A percentile compares a stretch with the other conserved stretches of the same genome.
Evolutionary conservation across 2,113 vertebrate species (phyloP).

Genomic region (Hippopotamus amphibius): DNA sequence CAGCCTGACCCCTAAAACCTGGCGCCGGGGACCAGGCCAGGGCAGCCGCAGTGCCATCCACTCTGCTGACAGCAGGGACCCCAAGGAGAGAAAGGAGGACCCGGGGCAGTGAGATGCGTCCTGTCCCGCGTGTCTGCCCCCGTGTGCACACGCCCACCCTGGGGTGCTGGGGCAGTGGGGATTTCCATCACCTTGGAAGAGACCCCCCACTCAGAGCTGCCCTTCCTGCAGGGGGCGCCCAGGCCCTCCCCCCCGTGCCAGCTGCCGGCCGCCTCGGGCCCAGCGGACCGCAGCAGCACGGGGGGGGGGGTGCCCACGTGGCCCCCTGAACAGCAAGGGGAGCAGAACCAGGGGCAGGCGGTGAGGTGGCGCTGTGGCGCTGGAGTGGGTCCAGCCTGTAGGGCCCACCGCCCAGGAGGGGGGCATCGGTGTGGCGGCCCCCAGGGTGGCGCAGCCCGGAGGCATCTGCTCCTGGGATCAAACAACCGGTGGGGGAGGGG

Average conservation of each 20-base stretch:
- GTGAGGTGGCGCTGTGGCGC: no score
- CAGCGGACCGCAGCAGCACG: neutral
- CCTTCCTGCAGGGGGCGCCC: neutral
- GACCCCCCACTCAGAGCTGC: neutral
- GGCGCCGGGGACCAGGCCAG: neutral
- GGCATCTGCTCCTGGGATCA: neutral
- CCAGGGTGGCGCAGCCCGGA: neutral
- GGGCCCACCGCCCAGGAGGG: fast-evolving
- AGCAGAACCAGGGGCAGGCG: no score
- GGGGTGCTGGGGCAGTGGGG: neutral
- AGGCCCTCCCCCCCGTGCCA: fast-evolving
- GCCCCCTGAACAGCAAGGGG: neutral
- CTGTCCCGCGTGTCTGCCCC: no score
- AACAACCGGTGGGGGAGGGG: no score
- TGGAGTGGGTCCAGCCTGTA: no score
- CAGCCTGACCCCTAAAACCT: neutral
- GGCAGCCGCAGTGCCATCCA: fast-evolving
- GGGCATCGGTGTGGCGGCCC: fast-evolving
- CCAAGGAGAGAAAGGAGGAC: neutral
- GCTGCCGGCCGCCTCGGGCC: neutral
- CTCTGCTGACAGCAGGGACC: neutral
- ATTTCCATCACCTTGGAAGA: neutral
- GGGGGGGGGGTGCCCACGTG: no score
- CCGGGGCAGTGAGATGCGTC: fast-evolving
- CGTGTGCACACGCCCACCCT: neutral